Evolutionary conservation across 2,888 invertebrate species (phyloP).

Genomic region (Ellobium chinense): DNA sequence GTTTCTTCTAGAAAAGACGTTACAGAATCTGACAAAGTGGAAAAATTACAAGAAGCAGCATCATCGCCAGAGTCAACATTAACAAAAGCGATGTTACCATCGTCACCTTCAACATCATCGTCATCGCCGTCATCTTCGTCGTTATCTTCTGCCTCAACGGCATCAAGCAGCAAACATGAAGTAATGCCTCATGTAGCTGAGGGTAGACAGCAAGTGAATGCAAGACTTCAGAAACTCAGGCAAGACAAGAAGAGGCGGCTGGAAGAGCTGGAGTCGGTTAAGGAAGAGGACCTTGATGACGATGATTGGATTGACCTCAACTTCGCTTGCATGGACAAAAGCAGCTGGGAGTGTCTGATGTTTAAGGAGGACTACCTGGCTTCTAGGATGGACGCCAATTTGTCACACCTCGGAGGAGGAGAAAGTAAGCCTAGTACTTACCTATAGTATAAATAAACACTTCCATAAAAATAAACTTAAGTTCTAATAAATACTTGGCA

Average conservation of each 20-base stretch:
- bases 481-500: too few relatives aligned
- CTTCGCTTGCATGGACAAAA: neutral
- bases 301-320: neutral
- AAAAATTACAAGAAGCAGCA: neutral
- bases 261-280: neutral
- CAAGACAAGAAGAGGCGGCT: neutral
- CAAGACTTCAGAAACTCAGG: neutral
- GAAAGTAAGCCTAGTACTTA: neutral
- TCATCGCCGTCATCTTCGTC: neutral
- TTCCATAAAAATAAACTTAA: too few relatives aligned
- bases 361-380: constrained; percentile 10
- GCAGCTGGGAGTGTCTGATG: constrained; percentile 26
- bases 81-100: too few relatives aligned
- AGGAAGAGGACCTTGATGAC: neutral
- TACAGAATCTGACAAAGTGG: neutral
- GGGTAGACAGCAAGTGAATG: too few relatives aligned
- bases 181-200: too few relatives aligned
- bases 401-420: neutral
- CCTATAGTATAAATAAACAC: neutral
- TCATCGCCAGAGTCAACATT: too few relatives aligned
- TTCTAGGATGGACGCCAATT: neutral
- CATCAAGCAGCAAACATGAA: too few relatives aligned
- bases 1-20: neutral
- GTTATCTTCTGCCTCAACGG: too few relatives aligned
- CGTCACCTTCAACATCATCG: neutral